phyloP scores from a whole-genome alignment of 2,797 vertebrate species.

The Atherinosoma microstoma region DNA sequence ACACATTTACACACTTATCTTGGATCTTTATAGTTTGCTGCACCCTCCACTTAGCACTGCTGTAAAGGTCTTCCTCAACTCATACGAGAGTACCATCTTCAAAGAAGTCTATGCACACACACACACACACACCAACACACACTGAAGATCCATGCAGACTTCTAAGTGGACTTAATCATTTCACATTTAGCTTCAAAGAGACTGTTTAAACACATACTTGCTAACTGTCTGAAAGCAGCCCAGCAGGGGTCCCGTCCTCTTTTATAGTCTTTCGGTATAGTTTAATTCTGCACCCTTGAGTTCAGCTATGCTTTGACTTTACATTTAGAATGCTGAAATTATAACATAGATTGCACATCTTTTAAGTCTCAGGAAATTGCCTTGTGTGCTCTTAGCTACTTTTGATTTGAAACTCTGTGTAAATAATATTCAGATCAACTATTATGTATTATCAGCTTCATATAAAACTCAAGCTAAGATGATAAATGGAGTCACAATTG shows the following conservation, averaged over 20 bases:
- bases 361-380: not conserved
- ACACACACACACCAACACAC: constrained; percentile 49
- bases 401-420: not conserved
- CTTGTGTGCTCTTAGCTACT: not conserved
- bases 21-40: constrained; percentile 85
- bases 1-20: constrained; percentile 72
- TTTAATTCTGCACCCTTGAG: constrained; percentile 53
- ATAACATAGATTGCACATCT: not conserved
- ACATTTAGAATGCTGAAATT: constrained; percentile 9
- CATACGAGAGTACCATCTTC: constrained; percentile 69
- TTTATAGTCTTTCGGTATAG: constrained; percentile 49
- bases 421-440: not conserved
- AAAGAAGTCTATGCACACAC: constrained; percentile 60
- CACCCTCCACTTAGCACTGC: constrained; percentile 84
- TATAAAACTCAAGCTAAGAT: constrained; percentile 17
- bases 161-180: constrained; percentile 76
- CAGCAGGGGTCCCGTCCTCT: constrained; percentile 54
- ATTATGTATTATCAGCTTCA: not conserved
- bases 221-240: constrained; percentile 61
- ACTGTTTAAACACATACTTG: constrained; percentile 73
- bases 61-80: constrained; percentile 83
- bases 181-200: constrained; percentile 80
- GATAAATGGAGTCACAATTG: constrained; percentile 18
- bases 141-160: constrained; percentile 52
- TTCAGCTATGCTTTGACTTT: constrained; percentile 16